Percentiles rank a stretch among this genome's conserved stretches.
Conservation (phyloP, 2,888 invertebrate genomes). For the Aspidiotus rigidus region DNA sequence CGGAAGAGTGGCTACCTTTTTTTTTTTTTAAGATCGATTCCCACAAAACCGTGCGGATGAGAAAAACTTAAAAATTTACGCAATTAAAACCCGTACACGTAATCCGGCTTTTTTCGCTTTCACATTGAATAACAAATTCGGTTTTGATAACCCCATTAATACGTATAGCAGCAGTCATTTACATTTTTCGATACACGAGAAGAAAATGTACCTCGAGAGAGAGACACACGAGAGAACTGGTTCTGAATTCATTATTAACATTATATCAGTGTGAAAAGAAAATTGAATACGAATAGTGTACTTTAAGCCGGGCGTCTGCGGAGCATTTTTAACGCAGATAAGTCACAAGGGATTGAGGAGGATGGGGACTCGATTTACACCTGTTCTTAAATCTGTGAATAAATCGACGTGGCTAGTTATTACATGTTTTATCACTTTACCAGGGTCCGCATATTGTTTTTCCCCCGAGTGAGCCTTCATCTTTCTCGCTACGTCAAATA, state of each 20-base stretch:
- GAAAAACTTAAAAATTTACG: conserved; percentile 6
- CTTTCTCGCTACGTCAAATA: background rate
- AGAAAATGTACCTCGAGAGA: background rate
- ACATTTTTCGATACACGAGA: conserved; percentile 7
- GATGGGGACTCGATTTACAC: conserved; percentile 26
- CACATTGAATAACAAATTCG: conserved; percentile 10
- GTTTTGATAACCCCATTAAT: conserved; percentile 13
- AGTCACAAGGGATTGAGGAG: conserved; percentile 7
- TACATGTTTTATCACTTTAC: conserved; percentile 30
- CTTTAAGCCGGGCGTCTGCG: background rate
- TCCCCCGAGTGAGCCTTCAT: background rate
- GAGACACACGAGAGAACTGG: conserved; percentile 3
- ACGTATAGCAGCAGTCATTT: conserved; percentile 8
- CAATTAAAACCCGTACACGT: conserved; percentile 8
- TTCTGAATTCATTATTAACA: conserved; percentile 10
- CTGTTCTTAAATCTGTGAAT: conserved; percentile 23
- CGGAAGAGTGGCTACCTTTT: background rate
- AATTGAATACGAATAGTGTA: background rate
- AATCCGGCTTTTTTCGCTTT: background rate
- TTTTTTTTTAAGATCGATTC: background rate
- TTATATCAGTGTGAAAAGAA: conserved; percentile 16
- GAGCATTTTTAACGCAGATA: conserved; percentile 14
- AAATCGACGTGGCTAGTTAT: conserved; percentile 8
- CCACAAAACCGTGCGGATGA: background rate
- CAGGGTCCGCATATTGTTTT: conserved; percentile 11